Percentiles rank a stretch among this genome's conserved stretches.
Conservation (phyloP, 2,888 invertebrate genomes). For the Chrysolina oricalcia region DNA sequence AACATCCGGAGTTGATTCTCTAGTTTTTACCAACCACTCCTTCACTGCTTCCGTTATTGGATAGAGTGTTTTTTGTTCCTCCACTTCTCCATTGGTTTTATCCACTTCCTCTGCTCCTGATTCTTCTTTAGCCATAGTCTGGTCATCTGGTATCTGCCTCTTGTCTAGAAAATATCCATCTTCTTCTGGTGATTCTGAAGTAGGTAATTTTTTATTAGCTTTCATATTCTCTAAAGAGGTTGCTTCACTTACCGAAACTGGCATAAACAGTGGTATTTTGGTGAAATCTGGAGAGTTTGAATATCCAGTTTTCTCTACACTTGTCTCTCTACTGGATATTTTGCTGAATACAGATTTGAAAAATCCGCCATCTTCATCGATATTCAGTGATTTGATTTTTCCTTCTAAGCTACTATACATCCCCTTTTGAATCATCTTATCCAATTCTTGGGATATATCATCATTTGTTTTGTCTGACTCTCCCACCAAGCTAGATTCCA, state of each 20-base stretch:
- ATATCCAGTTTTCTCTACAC: constrained; percentile 57
- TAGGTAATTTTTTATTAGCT: constrained; percentile 55
- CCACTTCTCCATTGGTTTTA: constrained; percentile 25
- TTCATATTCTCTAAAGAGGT: constrained; percentile 52
- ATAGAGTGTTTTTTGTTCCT: constrained; percentile 59
- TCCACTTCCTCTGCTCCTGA: constrained; percentile 16
- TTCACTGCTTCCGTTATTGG: constrained; percentile 77
- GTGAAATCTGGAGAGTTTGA: constrained; percentile 63
- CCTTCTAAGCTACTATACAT: constrained; percentile 69
- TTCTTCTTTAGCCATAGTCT: constrained; percentile 29
- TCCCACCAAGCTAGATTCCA: constrained; percentile 57
- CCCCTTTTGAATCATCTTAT: constrained; percentile 69
- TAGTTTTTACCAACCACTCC: constrained; percentile 74
- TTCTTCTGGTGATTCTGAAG: constrained; percentile 56
- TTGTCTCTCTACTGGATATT: constrained; percentile 52
- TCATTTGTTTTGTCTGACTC: constrained; percentile 67
- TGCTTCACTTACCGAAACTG: constrained; percentile 61
- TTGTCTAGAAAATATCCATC: constrained; percentile 63
- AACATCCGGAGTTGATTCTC: constrained; percentile 70
- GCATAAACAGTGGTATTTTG: constrained; percentile 54
- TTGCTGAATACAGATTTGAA: constrained; percentile 64
- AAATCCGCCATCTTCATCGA: constrained; percentile 65
- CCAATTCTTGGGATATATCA: constrained; percentile 69
- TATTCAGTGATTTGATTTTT: constrained; percentile 67
- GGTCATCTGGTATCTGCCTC: constrained; percentile 32